Conservation (phyloP, 1,140 invertebrate species). For the Uloborus diversus region DNA sequence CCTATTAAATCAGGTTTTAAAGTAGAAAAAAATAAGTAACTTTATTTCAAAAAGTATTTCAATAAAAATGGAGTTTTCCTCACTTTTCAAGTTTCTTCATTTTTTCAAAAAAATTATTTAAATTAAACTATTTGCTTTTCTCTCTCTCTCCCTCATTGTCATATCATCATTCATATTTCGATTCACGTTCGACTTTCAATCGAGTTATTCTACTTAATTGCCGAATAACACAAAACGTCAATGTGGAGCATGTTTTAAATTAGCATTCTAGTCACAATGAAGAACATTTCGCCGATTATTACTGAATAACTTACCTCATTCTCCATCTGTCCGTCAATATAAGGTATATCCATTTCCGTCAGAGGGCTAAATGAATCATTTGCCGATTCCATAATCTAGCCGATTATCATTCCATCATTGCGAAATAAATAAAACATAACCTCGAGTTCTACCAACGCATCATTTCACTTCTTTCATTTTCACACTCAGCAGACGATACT, state of each 20-base stretch:
- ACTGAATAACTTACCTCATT: conserved; percentile 32
- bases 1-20: too few species aligned
- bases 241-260: too few species aligned
- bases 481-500: neutral
- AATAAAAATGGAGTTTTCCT: neutral
- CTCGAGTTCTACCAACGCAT: neutral
- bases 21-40: too few species aligned
- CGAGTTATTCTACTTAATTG: too few species aligned
- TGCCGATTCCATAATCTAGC: conserved; percentile 12
- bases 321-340: conserved; percentile 49
- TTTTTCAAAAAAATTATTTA: neutral
- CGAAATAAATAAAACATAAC: neutral
- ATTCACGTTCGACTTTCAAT: too few species aligned
- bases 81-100: neutral
- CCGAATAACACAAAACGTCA: too few species aligned
- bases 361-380: conserved; percentile 24
- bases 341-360: conserved; percentile 36
- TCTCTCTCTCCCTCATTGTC: neutral
- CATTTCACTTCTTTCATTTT: neutral
- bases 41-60: neutral
- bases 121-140: neutral
- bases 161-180: too few species aligned
- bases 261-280: too few species aligned
- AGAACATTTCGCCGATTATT: too few species aligned
- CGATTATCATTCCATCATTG: neutral